Evolutionary conservation across 2,888 invertebrate genomes (phyloP), one percentile per base, ranked within the genome.

Genomic region (Muscina levida): DNA sequence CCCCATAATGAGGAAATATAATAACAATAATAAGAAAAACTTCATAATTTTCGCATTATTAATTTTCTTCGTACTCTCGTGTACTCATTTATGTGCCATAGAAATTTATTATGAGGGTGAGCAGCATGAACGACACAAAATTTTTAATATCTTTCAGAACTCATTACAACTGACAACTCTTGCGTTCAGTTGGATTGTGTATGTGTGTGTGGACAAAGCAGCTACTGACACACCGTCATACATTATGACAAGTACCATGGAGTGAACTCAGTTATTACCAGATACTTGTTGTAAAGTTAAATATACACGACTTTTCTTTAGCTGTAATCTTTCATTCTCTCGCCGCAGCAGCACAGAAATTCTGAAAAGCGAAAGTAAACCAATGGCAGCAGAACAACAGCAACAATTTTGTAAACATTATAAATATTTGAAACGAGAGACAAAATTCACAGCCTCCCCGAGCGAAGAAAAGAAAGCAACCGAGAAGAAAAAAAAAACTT

Each of bases 161-260:
- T 59, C 59, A 59, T 59, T 37, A 39, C 59, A 59, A 17, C 59
- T 59, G 59, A 59, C 59, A 59, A 59, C 31, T 37, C 59, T 59
- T 59, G 17, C 17, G 39, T 39, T 59, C 37, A 17, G n/a, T n/a
- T n/a, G n/a, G n/a, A n/a, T n/a, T n/a, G n/a, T n/a, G n/a, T n/a
- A n/a, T n/a, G n/a, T n/a, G n/a, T n/a, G n/a, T n/a, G n/a, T n/a
- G n/a, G n/a, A n/a, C n/a, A n/a, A n/a, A n/a, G n/a, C n/a, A n/a
- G n/a, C n/a, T n/a, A n/a, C n/a, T n/a, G n/a, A n/a, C n/a, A n/a
- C n/a, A n/a, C n/a, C n/a, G n/a, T 42, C 62, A 10, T 62, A 62
- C 62, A 62, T 62, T 68, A 72, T 79, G 70, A 67, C 73, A 71
- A 71, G 66, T 72, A 67, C 70, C 57, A 42, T 68, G 46, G 46